Percentiles rank a stretch among this genome's conserved stretches.
Conservation (phyloP, 2,797 vertebrate genomes). For the Lutjanus campechanus region DNA sequence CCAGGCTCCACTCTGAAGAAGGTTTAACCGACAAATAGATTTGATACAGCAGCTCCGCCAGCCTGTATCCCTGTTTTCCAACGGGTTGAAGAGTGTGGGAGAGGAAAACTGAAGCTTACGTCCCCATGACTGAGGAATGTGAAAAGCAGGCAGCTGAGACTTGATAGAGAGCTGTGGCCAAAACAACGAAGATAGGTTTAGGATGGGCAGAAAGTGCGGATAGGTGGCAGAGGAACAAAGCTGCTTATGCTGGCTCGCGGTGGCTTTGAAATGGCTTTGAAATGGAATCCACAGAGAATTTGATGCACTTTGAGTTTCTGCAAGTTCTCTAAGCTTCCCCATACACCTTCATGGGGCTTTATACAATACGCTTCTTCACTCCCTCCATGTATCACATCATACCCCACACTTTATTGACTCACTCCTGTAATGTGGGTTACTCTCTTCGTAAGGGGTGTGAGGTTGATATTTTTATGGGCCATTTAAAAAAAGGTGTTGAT, state of each 20-base stretch:
- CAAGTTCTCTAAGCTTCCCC: conserved; percentile 32
- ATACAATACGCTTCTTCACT: conserved; percentile 9
- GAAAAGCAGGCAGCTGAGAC: conserved; percentile 62
- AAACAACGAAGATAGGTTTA: conserved; percentile 63
- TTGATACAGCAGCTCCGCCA: conserved; percentile 64
- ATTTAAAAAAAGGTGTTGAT: conserved; percentile 65
- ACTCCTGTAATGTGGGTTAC: conserved; percentile 41
- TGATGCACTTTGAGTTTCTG: conserved; percentile 48
- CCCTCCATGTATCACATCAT: not conserved
- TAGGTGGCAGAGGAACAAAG: conserved; percentile 70
- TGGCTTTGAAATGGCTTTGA: conserved; percentile 58
- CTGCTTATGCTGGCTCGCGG: conserved; percentile 44
- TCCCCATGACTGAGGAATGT: conserved; percentile 62
- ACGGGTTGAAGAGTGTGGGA: conserved; percentile 62
- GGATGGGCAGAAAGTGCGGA: conserved; percentile 55
- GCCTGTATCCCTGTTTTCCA: conserved; percentile 50
- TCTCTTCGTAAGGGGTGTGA: conserved; percentile 26
- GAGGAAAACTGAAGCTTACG: conserved; percentile 67
- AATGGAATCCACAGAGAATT: conserved; percentile 56
- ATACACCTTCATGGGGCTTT: conserved; percentile 47
- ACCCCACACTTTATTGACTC: conserved; percentile 35
- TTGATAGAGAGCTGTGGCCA: conserved; percentile 51
- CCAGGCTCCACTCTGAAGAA: conserved; percentile 57
- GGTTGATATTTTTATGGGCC: conserved; percentile 49
- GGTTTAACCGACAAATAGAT: conserved; percentile 71